These are phyloP conservation scores for Lucifuga dentata DNA, from an alignment of 2,113 vertebrate species.

Conservation along the genomic window DNA sequence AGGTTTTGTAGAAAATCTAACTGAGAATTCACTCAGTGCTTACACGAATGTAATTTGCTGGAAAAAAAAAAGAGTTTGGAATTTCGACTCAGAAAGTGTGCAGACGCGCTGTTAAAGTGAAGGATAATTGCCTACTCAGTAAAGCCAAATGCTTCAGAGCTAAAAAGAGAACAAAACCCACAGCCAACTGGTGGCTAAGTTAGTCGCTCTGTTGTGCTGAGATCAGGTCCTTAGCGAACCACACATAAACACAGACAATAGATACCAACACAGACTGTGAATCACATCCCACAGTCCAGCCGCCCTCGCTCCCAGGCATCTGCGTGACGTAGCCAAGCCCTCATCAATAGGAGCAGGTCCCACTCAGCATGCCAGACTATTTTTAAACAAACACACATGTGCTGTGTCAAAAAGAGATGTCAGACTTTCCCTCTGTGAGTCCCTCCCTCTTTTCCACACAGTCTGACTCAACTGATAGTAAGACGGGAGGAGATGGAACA, in stretches of 20 bases:
- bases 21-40: too few species aligned
- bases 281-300: constrained; percentile 54
- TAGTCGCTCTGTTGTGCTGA: not conserved
- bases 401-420: constrained; percentile 65
- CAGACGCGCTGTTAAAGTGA: too few species aligned
- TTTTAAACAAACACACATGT: constrained; percentile 79
- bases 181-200: not conserved
- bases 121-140: too few species aligned
- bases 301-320: constrained; percentile 43
- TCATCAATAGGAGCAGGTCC: constrained; percentile 52
- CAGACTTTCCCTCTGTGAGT: constrained; percentile 74
- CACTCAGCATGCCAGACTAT: constrained; percentile 53
- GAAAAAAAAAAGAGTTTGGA: too few species aligned
- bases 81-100: too few species aligned
- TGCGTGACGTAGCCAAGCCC: constrained; percentile 40
- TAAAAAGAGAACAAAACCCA: not conserved
- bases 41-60: too few species aligned
- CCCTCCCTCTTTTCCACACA: constrained; percentile 63
- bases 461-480: constrained; percentile 78
- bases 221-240: not conserved
- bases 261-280: constrained; percentile 57
- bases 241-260: constrained; percentile 55
- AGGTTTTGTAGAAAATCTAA: too few species aligned
- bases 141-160: too few species aligned
- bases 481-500: constrained; percentile 47